Percentiles rank a stretch among this genome's conserved stretches.
These are phyloP conservation scores for Amphilophus citrinellus DNA, from an alignment of 2,113 vertebrate genomes.

Conservation along the genomic window DNA sequence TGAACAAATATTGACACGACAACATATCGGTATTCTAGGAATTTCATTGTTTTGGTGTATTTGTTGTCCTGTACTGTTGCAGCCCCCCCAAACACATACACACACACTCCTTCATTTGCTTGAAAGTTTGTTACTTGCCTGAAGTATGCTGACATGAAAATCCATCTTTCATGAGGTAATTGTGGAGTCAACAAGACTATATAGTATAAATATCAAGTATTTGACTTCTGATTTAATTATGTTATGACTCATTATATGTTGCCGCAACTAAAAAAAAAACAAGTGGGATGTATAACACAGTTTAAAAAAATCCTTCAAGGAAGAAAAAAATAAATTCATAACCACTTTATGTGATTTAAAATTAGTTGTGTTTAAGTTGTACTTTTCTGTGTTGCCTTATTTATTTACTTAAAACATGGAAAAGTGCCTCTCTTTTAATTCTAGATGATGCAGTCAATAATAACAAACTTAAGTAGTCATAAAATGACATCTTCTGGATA, in stretches of 20 bases:
- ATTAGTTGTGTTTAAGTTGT: neutral
- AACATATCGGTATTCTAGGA: neutral
- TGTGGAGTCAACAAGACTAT: neutral
- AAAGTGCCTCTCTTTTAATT: neutral
- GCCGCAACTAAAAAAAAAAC: neutral
- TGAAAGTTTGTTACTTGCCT: neutral
- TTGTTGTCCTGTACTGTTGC: neutral
- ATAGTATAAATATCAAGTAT: neutral
- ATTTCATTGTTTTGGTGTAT: neutral
- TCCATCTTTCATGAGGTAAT: neutral
- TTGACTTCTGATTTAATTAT: neutral
- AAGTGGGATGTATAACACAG: neutral
- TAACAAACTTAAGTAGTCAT: neutral
- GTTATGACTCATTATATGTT: neutral
- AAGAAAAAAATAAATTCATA: neutral
- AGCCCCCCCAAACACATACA: too few relatives aligned
- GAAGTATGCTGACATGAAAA: neutral
- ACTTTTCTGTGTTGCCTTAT: neutral
- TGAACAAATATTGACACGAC: constrained; percentile 17
- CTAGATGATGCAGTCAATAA: neutral
- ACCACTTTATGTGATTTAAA: neutral
- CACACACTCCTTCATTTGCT: neutral
- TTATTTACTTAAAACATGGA: neutral
- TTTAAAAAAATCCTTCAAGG: neutral
- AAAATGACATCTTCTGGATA: neutral